Evolutionary conservation across 2,113 vertebrate species (phyloP).

Genomic region (Galemys pyrenaicus): DNA sequence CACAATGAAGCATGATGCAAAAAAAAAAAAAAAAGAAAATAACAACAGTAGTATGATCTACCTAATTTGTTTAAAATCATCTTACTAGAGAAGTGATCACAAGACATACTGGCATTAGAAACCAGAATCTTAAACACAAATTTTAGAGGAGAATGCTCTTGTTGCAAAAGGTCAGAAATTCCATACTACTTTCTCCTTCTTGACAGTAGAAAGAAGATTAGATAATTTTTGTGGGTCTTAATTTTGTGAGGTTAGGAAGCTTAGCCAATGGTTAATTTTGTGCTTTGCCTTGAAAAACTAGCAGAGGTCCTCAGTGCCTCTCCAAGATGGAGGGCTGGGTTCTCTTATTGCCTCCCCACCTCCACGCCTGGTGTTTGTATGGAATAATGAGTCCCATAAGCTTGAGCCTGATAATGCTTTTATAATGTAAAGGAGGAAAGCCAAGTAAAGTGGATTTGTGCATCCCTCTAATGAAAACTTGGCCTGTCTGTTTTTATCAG

Average conservation of each 20-base stretch:
- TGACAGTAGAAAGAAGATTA: not conserved
- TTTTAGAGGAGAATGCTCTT: not conserved
- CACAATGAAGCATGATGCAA: not conserved
- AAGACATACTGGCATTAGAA: not conserved
- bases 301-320: not conserved
- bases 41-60: not conserved
- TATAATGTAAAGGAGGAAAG: slow-evolving; percentile 63
- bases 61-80: not conserved
- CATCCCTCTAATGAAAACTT: slow-evolving; percentile 66
- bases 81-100: not conserved
- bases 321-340: not conserved
- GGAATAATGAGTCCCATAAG: slow-evolving; percentile 71
- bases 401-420: slow-evolving; percentile 62
- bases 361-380: slow-evolving; percentile 17
- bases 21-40: not conserved
- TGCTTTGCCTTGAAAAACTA: not conserved
- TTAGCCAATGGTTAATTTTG: slow-evolving; percentile 45
- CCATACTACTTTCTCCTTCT: not conserved
- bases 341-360: slow-evolving; percentile 20
- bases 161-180: not conserved
- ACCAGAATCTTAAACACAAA: not conserved
- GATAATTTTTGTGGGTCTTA: slow-evolving; percentile 18
- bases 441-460: slow-evolving; percentile 55
- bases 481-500: slow-evolving; percentile 69
- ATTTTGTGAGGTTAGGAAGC: slow-evolving; percentile 49